Evolutionary conservation across 2,797 vertebrate species (phyloP).

Genomic region (Artibeus jamaicensis): DNA sequence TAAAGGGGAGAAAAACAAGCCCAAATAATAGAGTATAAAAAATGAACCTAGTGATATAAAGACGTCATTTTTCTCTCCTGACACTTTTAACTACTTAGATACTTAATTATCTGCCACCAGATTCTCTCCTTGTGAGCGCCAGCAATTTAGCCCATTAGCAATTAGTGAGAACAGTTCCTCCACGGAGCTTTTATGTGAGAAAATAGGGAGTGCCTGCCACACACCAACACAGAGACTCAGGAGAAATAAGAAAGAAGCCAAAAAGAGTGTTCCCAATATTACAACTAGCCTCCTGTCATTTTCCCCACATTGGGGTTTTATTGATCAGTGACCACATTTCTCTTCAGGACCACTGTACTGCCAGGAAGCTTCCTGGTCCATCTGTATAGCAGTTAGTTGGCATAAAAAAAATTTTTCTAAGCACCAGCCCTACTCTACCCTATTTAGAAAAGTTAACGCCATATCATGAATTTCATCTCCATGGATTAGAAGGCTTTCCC

Average conservation of each 20-base stretch:
- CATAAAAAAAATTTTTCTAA: slow-evolving; percentile 12
- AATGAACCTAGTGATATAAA: slow-evolving; percentile 72
- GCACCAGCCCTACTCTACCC: background rate
- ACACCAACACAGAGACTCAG: slow-evolving; percentile 17
- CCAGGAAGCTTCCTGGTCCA: slow-evolving; percentile 21
- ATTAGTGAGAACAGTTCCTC: slow-evolving; percentile 79
- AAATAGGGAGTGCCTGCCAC: slow-evolving; percentile 69
- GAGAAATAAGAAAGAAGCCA: slow-evolving; percentile 9
- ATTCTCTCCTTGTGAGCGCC: slow-evolving; percentile 79
- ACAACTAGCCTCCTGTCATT: slow-evolving; percentile 16
- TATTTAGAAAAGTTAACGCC: slow-evolving; percentile 1
- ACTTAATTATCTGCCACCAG: slow-evolving; percentile 83
- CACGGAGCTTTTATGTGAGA: slow-evolving; percentile 75
- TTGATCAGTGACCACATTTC: slow-evolving; percentile 33
- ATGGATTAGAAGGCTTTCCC: background rate
- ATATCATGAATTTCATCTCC: slow-evolving; percentile 15
- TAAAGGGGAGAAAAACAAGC: slow-evolving; percentile 29
- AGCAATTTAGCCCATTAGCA: slow-evolving; percentile 81
- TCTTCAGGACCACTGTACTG: background rate
- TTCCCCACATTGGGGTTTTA: slow-evolving; percentile 16
- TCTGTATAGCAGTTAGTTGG: background rate
- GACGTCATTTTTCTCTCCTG: slow-evolving; percentile 77
- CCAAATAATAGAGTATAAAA: slow-evolving; percentile 56
- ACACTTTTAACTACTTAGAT: slow-evolving; percentile 79
- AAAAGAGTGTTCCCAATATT: background rate